Evolutionary conservation across 2,888 invertebrate species (phyloP), one percentile per base, ranked within the genome.

Genomic region (Nephrocerus scutellatus): DNA sequence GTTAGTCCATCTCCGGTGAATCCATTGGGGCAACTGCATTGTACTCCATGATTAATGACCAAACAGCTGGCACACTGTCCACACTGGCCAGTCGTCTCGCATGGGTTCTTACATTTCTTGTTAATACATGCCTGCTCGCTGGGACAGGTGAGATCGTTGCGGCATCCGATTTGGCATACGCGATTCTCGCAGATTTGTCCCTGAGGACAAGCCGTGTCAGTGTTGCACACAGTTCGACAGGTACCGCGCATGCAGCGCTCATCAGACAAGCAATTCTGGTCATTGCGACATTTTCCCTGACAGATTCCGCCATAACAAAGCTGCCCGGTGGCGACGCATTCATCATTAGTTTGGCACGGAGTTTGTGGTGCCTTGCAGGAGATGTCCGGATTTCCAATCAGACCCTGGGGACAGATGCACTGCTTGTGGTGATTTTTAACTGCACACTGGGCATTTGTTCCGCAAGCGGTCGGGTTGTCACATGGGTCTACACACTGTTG

Each of bases 171-270:
- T 59, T 86, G 80, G 61, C 91, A 91, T 47, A 90, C 74, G 53
- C 89, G 76, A 55, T 84, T 86, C 63, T 86, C 84, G 57, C 92
- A 92, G 53, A 92, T 88, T 66, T 89, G 85, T 49, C 84, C 82
- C 10, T 76, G 72, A 14, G 77, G 77, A 57, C 91, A 92, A 43
- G 83, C 80, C 10, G 80, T 75, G 61, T 92, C 90, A 36, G 82
- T 86, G 59, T 89, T 91, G 59, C 91, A 92, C 20, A 91, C 80
- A 3, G 82, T 74, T 64, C 84, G 82, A 58, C 91, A 91, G 36
- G 82, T 76, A 29, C 87, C 88, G 38, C 79, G 75, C 48, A 89
- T 79, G 63, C 92, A 92, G 51, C 85, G 79, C 66, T 91, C 90
- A 57, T 89, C 86, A 12, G 84, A 78, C 47, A 90, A 70, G 59